Base-by-base conservation (phyloP, 2,888 invertebrate genomes). In the Eremobia ochroleuca region DNA sequence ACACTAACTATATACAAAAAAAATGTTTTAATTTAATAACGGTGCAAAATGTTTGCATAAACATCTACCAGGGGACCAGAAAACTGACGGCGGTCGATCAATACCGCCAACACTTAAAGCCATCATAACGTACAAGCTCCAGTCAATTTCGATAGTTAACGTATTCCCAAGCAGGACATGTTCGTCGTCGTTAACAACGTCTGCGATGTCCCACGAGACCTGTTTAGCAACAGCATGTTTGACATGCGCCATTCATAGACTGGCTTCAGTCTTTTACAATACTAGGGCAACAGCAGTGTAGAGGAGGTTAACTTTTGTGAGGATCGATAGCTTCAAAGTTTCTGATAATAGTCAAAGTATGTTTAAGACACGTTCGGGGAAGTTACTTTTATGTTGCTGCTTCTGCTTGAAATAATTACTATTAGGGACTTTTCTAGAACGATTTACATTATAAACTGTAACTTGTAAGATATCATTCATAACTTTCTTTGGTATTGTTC, bases 221-320 rank as follows among this genome's bases (percentile, higher is more conserved):
- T 77, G 81, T 89, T 87, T 77, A 76, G 86, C 75, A 77, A 66
- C 73, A 86, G 70, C 75, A 76, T 82, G 82, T 87, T 82, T 86
- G 82, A 82, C 88, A 85, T 85, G 69, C 75, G 83, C 80, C 82
- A 85, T 87, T 88, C 89, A 86, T 79, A 79, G 79, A 79, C 72
- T 62, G 49, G 61, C 61, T 81, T 77, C 62, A 74, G 69, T 77
- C 70, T 82, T 80, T 52, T 83, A 73, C 71, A 73, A 69, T 74
- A 83, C 76, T 62, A 73, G 52, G 67, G 52, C 40, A 28, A 31
- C 61, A 73, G 59, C n/a, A 21, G 4, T 62, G 49, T 3, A 40
- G n/a, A 31, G 28, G 37, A 76, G 55, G 34, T 49, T 43, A 49
- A 58, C 21, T 52, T 76, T 76, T 66, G 46, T 34, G n/a, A 43